A percentile compares a stretch with the other conserved stretches of the same genome.
phyloP scores from a whole-genome alignment of 2,888 invertebrate species.

The Coremacera marginata region DNA sequence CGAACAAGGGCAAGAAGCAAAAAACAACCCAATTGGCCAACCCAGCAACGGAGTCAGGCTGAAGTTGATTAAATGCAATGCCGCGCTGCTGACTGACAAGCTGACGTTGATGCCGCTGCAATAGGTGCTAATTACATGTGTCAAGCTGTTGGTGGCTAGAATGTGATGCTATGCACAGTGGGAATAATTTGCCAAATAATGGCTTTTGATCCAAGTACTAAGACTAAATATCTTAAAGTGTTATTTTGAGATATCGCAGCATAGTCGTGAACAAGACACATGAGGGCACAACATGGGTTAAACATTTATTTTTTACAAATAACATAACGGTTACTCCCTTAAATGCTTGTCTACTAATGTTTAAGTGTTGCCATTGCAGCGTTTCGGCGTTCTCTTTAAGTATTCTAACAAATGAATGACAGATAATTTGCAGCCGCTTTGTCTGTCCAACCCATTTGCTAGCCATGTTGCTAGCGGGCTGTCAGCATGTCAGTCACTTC shows the following conservation, averaged over 20 bases:
- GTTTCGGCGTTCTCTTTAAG: not conserved
- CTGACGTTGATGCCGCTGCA: constrained; percentile 40
- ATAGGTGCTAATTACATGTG: constrained; percentile 54
- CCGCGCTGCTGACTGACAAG: not conserved
- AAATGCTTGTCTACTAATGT: not conserved
- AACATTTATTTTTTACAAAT: too few species aligned
- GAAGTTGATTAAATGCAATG: constrained; percentile 14
- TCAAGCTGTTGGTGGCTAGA: not conserved
- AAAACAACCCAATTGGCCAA: too few species aligned
- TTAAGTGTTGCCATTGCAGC: not conserved
- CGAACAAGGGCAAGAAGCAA: too few species aligned
- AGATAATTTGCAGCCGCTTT: not conserved
- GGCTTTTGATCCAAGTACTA: too few species aligned
- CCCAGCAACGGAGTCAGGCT: too few species aligned
- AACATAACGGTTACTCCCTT: not conserved
- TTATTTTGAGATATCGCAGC: too few species aligned
- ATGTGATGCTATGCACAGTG: not conserved
- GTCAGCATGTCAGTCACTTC: constrained; percentile 9
- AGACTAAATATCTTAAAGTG: too few species aligned
- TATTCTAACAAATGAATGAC: not conserved
- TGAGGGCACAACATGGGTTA: too few species aligned
- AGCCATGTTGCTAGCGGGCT: not conserved
- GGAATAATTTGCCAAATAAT: not conserved
- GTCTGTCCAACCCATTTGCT: not conserved
- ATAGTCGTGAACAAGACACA: too few species aligned